Evolutionary conservation across 2,888 invertebrate genomes (phyloP).

Genomic region (Tenthredo livida): DNA sequence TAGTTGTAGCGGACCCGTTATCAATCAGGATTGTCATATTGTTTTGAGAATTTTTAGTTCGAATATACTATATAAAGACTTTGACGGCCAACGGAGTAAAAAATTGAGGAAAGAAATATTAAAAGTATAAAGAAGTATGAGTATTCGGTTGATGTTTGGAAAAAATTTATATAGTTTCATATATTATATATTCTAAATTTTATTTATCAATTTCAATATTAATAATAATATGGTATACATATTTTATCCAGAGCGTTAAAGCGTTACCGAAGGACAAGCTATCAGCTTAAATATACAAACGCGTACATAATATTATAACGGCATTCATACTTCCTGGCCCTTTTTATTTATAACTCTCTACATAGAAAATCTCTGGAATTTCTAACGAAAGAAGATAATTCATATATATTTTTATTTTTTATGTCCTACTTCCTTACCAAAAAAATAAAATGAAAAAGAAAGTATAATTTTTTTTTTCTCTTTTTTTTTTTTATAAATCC

Average conservation of each 20-base stretch:
- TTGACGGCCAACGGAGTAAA: slow-evolving; percentile 5
- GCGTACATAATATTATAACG: slow-evolving; percentile 16
- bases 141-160: slow-evolving; percentile 32
- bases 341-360: not conserved
- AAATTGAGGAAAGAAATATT: slow-evolving; percentile 1
- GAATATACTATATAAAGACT: slow-evolving; percentile 10
- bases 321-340: not conserved
- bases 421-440: not conserved
- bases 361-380: not conserved
- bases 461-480: not conserved
- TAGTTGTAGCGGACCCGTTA: slow-evolving; percentile 34
- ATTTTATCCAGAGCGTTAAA: not conserved
- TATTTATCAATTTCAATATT: not conserved
- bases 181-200: not conserved
- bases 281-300: not conserved
- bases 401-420: not conserved
- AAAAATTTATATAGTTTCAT: slow-evolving; percentile 15
- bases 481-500: not conserved
- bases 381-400: not conserved
- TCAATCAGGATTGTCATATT: slow-evolving; percentile 28
- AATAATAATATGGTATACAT: not conserved
- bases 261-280: slow-evolving; percentile 8
- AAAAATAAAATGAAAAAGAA: not conserved
- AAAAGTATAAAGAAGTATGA: slow-evolving; percentile 14
- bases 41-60: slow-evolving; percentile 39